These are phyloP conservation scores for Porites cylindrica DNA, from an alignment of 92 coral and sea anemone species.

Conservation along the genomic window DNA sequence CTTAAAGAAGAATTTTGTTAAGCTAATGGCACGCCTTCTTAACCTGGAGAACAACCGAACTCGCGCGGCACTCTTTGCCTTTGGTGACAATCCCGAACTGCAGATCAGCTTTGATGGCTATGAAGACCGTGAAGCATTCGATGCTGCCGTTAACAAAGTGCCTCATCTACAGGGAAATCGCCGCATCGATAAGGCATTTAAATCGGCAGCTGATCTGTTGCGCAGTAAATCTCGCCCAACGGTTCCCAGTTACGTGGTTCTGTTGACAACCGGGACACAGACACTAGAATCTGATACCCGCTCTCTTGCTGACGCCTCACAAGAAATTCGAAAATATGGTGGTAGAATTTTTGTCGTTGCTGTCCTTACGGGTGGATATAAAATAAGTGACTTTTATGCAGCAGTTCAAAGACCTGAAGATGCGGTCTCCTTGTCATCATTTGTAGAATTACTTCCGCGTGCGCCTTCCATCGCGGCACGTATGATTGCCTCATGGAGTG, in stretches of 20 bases:
- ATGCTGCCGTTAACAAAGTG: constrained; percentile 51
- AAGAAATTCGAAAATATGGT: constrained; percentile 68
- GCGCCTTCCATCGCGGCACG: constrained; percentile 41
- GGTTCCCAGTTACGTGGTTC: constrained; percentile 76
- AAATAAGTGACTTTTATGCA: constrained; percentile 55
- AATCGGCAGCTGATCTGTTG: constrained; percentile 65
- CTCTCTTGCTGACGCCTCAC: constrained; percentile 57
- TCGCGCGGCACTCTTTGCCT: constrained; percentile 68
- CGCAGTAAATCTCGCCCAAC: constrained; percentile 41
- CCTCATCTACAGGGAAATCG: constrained; percentile 58
- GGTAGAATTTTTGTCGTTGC: constrained; percentile 84
- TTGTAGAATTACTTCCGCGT: constrained; percentile 32
- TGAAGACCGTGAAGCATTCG: constrained; percentile 54
- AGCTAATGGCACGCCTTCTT: constrained; percentile 69
- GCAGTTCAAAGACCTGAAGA: constrained; percentile 57
- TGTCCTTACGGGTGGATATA: constrained; percentile 68
- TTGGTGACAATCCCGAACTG: constrained; percentile 61
- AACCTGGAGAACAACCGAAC: constrained; percentile 72
- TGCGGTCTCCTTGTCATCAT: constrained; percentile 30
- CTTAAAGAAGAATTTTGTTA: constrained; percentile 78
- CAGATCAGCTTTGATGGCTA: constrained; percentile 67
- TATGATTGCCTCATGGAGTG: constrained; percentile 53
- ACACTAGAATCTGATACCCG: constrained; percentile 57
- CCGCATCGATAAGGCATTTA: constrained; percentile 53
- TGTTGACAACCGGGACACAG: constrained; percentile 80